These are phyloP conservation scores for Acronicta leporina DNA, from an alignment of 2,888 invertebrate genomes.

Conservation along the genomic window DNA sequence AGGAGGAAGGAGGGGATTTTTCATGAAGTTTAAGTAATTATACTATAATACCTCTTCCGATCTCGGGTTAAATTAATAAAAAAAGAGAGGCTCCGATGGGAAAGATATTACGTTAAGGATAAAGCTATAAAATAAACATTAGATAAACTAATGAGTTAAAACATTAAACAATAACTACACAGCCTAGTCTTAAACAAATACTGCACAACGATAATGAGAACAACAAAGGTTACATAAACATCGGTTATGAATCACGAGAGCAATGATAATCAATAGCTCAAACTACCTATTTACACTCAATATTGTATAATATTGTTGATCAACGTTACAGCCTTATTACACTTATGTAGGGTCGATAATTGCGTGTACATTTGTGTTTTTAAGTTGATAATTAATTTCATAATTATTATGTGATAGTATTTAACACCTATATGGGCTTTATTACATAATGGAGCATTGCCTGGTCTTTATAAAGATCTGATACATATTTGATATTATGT, in stretches of 20 bases:
- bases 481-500: too few species aligned
- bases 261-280: conserved; percentile 36
- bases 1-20: too few species aligned
- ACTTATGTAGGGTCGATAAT: conserved; percentile 17
- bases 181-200: conserved; percentile 12
- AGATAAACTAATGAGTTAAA: conserved; percentile 14
- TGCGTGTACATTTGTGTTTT: conserved; percentile 6
- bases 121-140: conserved; percentile 5
- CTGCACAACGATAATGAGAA: conserved; percentile 23
- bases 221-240: conserved; percentile 46
- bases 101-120: conserved; percentile 2
- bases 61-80: too few species aligned
- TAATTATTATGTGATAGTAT: conserved; percentile 19
- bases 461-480: conserved; percentile 2
- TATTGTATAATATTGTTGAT: conserved; percentile 2
- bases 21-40: too few species aligned
- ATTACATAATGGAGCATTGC: conserved; percentile 9
- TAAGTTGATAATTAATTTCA: conserved; percentile 14
- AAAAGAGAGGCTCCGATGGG: too few species aligned
- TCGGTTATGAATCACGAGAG: conserved; percentile 48
- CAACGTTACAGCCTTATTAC: conserved; percentile 11
- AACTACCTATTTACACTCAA: conserved; percentile 18
- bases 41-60: too few species aligned
- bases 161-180: conserved; percentile 31
- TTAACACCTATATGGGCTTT: conserved; percentile 10